These are phyloP conservation scores for Megalops atlanticus DNA, from an alignment of 2,113 vertebrate species.

Conservation along the genomic window DNA sequence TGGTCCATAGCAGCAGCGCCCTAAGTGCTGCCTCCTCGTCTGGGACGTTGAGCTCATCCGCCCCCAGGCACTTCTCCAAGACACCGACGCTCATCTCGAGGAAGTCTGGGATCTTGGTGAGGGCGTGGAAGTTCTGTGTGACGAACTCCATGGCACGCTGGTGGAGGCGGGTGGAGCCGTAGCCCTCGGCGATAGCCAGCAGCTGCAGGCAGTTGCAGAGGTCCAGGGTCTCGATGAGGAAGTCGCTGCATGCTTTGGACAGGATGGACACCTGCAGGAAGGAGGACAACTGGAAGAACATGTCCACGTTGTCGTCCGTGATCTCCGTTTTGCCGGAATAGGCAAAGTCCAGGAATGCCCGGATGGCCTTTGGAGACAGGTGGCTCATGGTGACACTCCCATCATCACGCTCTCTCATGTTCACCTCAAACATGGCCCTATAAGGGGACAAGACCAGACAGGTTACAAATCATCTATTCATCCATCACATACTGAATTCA, in stretches of 20 bases:
- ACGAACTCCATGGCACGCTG: constrained; percentile 81
- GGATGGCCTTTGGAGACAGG: constrained; percentile 80
- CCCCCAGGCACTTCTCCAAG: constrained; percentile 80
- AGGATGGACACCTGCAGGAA: constrained; percentile 91
- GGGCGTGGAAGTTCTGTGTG: constrained; percentile 78
- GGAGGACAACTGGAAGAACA: constrained; percentile 92
- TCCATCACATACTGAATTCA: neutral
- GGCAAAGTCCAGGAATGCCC: constrained; percentile 91
- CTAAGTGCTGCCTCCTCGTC: constrained; percentile 84
- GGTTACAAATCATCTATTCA: neutral
- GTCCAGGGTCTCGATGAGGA: constrained; percentile 87
- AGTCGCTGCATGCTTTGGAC: constrained; percentile 90
- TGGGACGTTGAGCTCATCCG: constrained; percentile 80
- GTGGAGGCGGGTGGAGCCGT: constrained; percentile 82
- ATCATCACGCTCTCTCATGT: constrained; percentile 91
- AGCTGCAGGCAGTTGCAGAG: constrained; percentile 88
- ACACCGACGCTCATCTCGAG: constrained; percentile 85
- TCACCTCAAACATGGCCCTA: constrained; percentile 96
- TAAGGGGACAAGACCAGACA: constrained; percentile 47
- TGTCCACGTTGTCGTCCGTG: constrained; percentile 88
- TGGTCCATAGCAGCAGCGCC: constrained; percentile 83
- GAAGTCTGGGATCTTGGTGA: constrained; percentile 84
- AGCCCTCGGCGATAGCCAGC: constrained; percentile 86
- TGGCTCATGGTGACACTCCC: constrained; percentile 88
- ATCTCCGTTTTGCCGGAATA: constrained; percentile 91